Evolutionary conservation across 2,797 vertebrate genomes (phyloP), one percentile per base, ranked within the genome.

Genomic region (Pachyuromys duprasi): DNA sequence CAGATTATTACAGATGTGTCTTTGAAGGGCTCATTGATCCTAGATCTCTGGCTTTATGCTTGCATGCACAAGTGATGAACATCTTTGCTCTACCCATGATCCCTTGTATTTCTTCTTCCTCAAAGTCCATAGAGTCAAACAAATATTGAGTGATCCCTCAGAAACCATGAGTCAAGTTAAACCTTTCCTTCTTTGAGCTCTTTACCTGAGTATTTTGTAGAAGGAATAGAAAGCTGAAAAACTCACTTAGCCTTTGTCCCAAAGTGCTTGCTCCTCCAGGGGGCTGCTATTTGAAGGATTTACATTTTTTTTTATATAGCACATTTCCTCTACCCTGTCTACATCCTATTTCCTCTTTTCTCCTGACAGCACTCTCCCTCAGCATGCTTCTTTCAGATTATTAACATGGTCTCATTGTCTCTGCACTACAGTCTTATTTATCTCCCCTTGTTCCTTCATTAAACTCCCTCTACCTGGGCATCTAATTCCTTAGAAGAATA

Each of bases 231-330:
- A n/a, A 89, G 8, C 31, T 33, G 17, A 53, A 18, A 39, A 62
- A 86, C 11, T 79, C 0, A 76, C 11, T 31, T 36, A 49, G 31
- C 28, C 31, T 33, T 93, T 86, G 69, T 83, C 79, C 94, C 74
- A 70, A 14, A 82, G 55, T n/a, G 74, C 69, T 26, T 26, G 1
- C 39, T 92, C 57, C 33, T 86, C 55, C 45, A 45, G 36, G 33
- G 3, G 26, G 20, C 55, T 65, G 36, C 49, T 74, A 78, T 55
- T 91, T 90, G 49, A 57, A 53, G 6, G 26, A 45, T 70, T 55
- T 74, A 36, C n/a, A 15, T 70, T 92, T n/a, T 13, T 8, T 88
- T 96, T 91, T 96, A 89, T 86, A 49, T 49, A 89, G 53, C 13
- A 26, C 2, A 49, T 90, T 45, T 94, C 53, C 53, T 20, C 20